Conservation (phyloP, 1,140 invertebrate species). For the Tenebrio molitor region DNA sequence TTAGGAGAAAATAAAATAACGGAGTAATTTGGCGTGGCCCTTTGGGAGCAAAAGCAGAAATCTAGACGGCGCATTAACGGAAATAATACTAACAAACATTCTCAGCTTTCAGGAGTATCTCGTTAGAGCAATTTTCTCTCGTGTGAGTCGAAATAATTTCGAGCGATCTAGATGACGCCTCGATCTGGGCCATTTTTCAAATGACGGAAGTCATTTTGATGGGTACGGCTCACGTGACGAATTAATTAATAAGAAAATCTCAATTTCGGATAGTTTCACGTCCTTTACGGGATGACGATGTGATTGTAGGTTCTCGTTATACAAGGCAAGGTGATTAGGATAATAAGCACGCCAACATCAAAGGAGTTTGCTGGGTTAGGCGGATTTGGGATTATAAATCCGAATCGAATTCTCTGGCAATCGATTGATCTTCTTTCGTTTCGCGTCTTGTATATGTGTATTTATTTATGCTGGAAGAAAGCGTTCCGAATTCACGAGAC, state of each 20-base stretch:
- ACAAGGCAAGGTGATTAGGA: background rate
- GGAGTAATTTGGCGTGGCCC: no score
- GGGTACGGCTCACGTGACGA: constrained; percentile 8
- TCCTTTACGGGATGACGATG: background rate
- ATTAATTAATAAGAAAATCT: constrained; percentile 4
- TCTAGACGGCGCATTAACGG: no score
- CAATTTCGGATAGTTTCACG: constrained; percentile 2
- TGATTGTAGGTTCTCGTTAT: background rate
- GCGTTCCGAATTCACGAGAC: background rate
- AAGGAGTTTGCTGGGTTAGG: background rate
- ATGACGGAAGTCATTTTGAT: no score
- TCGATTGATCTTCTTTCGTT: background rate
- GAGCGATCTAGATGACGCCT: no score
- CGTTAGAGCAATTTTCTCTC: no score
- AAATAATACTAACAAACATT: no score
- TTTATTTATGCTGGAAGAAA: background rate
- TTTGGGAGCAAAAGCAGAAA: no score
- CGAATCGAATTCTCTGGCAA: background rate
- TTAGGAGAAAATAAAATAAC: background rate
- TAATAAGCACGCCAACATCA: constrained; percentile 1
- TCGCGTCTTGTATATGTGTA: background rate
- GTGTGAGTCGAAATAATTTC: no score
- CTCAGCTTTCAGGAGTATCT: no score
- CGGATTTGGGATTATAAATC: background rate
- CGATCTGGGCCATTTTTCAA: no score